Evolutionary conservation across 1,140 invertebrate species (phyloP).

Genomic region (roundworm (Caenorhabditis elegans)): WBcel235 BX284602.5:6828001-6828500

Average conservation of each 20-base stretch:
- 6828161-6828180: constrained; percentile 14
- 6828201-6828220: constrained; percentile 11
- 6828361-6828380: background rate
- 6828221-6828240: constrained; percentile 23
- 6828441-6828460: constrained; percentile 29
- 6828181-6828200: background rate
- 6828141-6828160: constrained; percentile 30
- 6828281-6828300: background rate
- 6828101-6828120: background rate
- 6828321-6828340: constrained; percentile 15
- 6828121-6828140: constrained; percentile 2
- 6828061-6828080: no score
- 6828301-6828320: background rate
- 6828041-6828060: no score
- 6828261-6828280: background rate
- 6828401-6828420: background rate
- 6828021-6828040: background rate
- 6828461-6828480: constrained; percentile 1
- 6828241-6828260: background rate
- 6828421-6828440: constrained; percentile 18
- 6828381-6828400: constrained; percentile 29
- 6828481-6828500: background rate
- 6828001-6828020: background rate
- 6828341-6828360: background rate
- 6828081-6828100: no score